Conservation (phyloP, 2,113 vertebrate species). For the Pelodiscus sinensis region DNA sequence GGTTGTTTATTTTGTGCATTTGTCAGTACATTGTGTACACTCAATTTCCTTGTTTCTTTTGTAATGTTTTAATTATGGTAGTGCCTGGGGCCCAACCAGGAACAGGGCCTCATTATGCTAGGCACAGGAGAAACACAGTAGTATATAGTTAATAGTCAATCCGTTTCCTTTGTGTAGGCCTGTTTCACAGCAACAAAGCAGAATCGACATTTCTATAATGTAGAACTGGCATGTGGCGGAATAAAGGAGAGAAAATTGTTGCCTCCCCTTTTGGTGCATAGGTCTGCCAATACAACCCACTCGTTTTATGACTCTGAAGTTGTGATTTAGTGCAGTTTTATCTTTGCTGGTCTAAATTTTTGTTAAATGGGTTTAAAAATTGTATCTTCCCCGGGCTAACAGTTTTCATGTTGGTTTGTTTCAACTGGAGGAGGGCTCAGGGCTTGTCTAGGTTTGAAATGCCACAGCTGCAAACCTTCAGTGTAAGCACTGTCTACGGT, state of each 20-base stretch:
- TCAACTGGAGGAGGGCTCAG: not conserved
- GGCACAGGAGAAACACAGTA: accelerated
- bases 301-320: not conserved
- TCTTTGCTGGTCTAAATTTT: not conserved
- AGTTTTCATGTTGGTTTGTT: not conserved
- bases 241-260: not conserved
- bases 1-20: not conserved
- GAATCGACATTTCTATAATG: not conserved
- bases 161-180: not conserved
- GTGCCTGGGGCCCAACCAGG: not conserved
- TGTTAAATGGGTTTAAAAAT: not conserved
- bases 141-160: not conserved
- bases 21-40: not conserved
- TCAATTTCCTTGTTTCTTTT: not conserved
- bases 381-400: not conserved
- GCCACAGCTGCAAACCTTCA: not conserved
- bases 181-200: not conserved
- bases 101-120: not conserved
- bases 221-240: not conserved
- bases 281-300: not conserved
- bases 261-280: not conserved
- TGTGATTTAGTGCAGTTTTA: not conserved
- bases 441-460: not conserved
- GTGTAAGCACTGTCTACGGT: not conserved
- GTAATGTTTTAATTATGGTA: not conserved